Evolutionary conservation across 1,140 invertebrate species (phyloP).

Genomic region (Thaumatotibia leucotreta): DNA sequence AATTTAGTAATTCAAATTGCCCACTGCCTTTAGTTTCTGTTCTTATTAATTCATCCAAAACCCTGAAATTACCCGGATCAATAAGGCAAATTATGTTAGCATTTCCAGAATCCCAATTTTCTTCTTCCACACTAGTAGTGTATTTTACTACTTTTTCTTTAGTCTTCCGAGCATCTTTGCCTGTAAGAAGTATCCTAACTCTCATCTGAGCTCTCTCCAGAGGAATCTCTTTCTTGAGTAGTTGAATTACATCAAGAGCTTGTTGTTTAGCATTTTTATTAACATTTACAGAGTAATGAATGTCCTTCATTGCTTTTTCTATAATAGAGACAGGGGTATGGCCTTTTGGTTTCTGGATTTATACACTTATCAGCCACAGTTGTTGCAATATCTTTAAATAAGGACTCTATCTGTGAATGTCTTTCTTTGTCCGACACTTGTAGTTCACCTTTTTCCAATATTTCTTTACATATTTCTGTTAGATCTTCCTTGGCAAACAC

Average conservation of each 20-base stretch:
- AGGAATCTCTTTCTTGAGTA: slow-evolving; percentile 91
- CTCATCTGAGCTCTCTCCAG: slow-evolving; percentile 98
- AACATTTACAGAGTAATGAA: slow-evolving; percentile 97
- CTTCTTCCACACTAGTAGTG: slow-evolving; percentile 85
- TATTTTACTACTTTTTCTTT: slow-evolving; percentile 87
- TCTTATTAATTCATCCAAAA: slow-evolving; percentile 90
- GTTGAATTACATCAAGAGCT: slow-evolving; percentile 95
- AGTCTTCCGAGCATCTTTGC: slow-evolving; percentile 87
- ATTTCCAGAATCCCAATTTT: slow-evolving; percentile 86
- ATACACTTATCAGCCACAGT: slow-evolving; percentile 96
- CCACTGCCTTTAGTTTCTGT: slow-evolving; percentile 92
- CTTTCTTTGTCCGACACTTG: slow-evolving; percentile 99
- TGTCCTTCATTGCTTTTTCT: slow-evolving; percentile 98
- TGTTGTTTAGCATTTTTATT: slow-evolving; percentile 98
- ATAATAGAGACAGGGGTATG: slow-evolving; percentile 99
- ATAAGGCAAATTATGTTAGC: slow-evolving; percentile 90
- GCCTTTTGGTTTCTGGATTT: slow-evolving; percentile 97
- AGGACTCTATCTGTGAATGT: slow-evolving; percentile 91
- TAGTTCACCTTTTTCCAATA: slow-evolving; percentile 94
- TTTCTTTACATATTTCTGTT: slow-evolving; percentile 93
- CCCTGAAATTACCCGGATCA: slow-evolving; percentile 95
- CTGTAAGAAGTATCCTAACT: slow-evolving; percentile 84
- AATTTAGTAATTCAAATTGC: slow-evolving; percentile 90
- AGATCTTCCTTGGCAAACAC: slow-evolving; percentile 89
- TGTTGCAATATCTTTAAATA: slow-evolving; percentile 96